A percentile compares a stretch with the other conserved stretches of the same genome.
phyloP scores from a whole-genome alignment of 2,888 invertebrate genomes.

The Tipula helvola region DNA sequence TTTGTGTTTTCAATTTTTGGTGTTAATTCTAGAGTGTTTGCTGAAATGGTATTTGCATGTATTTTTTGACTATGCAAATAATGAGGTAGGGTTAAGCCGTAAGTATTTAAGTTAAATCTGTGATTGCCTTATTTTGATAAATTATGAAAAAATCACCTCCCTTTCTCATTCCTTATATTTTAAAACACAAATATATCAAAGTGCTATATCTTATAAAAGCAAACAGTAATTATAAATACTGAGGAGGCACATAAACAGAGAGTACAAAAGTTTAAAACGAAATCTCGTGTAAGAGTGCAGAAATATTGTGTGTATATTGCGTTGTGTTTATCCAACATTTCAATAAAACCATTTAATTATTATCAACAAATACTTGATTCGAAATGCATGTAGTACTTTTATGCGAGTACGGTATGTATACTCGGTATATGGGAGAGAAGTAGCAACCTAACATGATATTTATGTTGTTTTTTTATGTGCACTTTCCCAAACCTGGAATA shows the following conservation, averaged over 20 bases:
- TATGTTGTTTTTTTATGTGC: background rate
- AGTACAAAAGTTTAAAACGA: background rate
- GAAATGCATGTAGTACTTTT: background rate
- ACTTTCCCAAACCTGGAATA: background rate
- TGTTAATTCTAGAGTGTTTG: no score
- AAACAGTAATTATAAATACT: background rate
- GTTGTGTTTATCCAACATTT: background rate
- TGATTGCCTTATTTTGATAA: background rate
- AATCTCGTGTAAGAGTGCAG: background rate
- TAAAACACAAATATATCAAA: background rate
- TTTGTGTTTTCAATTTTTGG: no score
- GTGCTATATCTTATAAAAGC: background rate
- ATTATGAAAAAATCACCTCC: background rate
- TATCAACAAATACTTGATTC: conserved; percentile 4
- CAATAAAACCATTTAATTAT: background rate
- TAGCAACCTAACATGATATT: background rate
- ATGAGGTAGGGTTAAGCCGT: no score
- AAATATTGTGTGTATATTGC: background rate
- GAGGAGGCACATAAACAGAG: background rate
- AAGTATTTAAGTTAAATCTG: no score
- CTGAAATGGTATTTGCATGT: no score
- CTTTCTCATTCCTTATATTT: background rate
- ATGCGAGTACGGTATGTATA: background rate
- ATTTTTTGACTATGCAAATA: no score
- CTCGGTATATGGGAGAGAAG: no score